phyloP scores from a whole-genome alignment of 2,113 vertebrate species.

The Microcebus lehilahytsara region DNA sequence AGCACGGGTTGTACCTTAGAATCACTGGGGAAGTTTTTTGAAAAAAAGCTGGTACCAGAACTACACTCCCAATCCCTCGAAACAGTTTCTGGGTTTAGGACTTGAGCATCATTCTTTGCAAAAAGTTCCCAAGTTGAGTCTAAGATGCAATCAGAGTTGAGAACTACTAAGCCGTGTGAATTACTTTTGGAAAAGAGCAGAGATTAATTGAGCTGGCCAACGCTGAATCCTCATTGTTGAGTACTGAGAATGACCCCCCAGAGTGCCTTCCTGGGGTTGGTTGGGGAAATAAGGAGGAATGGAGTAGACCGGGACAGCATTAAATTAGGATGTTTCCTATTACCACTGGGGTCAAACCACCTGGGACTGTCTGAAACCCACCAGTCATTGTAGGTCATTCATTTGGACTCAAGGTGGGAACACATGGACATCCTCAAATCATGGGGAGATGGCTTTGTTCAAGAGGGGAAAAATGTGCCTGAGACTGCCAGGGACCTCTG shows the following conservation, averaged over 20 bases:
- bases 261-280: not conserved
- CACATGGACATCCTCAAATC: slow-evolving; percentile 26
- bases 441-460: slow-evolving; percentile 32
- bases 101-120: not conserved
- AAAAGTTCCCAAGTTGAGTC: not conserved
- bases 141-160: not conserved
- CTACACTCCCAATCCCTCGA: not conserved
- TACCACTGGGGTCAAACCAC: not conserved
- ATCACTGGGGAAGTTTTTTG: not conserved
- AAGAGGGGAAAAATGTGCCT: not conserved
- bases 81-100: not conserved
- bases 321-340: not conserved
- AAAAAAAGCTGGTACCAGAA: not conserved
- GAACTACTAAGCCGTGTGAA: not conserved
- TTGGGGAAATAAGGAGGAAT: not conserved
- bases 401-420: slow-evolving; percentile 14
- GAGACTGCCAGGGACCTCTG: not conserved
- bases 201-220: not conserved
- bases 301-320: not conserved
- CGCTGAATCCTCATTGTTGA: not conserved
- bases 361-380: not conserved
- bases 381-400: not conserved
- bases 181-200: not conserved
- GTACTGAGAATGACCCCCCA: not conserved
- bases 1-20: not conserved